Conservation (phyloP, 2,888 invertebrate species). For the Caenorhabditis sp. region DNA sequence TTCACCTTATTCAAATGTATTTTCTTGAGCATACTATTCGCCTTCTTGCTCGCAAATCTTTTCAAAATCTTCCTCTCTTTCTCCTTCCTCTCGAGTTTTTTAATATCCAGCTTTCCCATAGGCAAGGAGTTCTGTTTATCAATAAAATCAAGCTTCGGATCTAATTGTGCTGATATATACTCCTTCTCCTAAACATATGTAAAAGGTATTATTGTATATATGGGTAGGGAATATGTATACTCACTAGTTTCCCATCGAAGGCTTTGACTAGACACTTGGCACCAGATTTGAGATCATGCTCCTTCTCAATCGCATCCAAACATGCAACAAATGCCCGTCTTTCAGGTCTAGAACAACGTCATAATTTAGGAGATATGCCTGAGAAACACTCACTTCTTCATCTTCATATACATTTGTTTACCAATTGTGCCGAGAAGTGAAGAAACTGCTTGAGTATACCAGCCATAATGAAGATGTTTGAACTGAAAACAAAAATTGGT, state of each 20-base stretch:
- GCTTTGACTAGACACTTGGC: slow-evolving; percentile 62
- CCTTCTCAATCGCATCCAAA: slow-evolving; percentile 55
- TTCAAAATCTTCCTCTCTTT: slow-evolving; percentile 11
- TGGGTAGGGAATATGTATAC: neutral
- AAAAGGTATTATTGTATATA: neutral
- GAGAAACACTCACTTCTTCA: slow-evolving; percentile 50
- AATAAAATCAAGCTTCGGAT: slow-evolving; percentile 37
- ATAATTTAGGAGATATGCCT: too few relatives aligned
- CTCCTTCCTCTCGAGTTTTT: slow-evolving; percentile 17
- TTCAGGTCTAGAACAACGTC: slow-evolving; percentile 38
- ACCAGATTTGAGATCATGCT: slow-evolving; percentile 57
- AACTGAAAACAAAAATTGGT: neutral
- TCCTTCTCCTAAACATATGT: slow-evolving; percentile 13
- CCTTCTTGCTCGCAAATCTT: slow-evolving; percentile 16
- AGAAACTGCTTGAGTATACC: slow-evolving; percentile 61
- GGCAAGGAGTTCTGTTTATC: slow-evolving; percentile 20
- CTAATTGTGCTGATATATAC: slow-evolving; percentile 7
- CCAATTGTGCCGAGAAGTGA: slow-evolving; percentile 59
- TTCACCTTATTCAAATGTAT: slow-evolving; percentile 21
- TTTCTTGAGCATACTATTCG: slow-evolving; percentile 11
- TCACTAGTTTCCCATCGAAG: slow-evolving; percentile 52
- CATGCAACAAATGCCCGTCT: slow-evolving; percentile 60
- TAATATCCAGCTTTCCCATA: slow-evolving; percentile 25
- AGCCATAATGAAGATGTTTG: slow-evolving; percentile 56
- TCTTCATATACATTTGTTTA: slow-evolving; percentile 57